A percentile compares a stretch with the other conserved stretches of the same genome.
Conservation (phyloP, 2,113 vertebrate genomes). For the Oryzias woworae region DNA sequence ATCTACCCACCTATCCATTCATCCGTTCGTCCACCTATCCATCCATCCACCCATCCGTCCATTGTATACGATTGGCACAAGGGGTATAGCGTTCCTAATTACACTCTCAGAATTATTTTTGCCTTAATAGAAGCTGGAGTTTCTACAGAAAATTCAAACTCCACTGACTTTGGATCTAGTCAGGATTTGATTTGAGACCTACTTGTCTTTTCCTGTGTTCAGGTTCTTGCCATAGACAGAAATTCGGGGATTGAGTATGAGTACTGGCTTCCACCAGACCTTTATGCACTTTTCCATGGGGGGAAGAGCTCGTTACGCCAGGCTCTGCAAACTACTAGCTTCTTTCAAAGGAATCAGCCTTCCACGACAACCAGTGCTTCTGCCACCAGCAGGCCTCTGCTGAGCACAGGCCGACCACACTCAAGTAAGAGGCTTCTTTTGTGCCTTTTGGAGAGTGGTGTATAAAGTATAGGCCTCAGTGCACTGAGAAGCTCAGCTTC, state of each 20-base stretch:
- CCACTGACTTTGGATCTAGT: no score
- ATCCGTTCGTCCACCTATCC: no score
- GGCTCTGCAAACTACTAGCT: slow-evolving; percentile 72
- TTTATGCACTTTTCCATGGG: slow-evolving; percentile 72
- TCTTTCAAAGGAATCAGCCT: slow-evolving; percentile 63
- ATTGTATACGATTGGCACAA: no score
- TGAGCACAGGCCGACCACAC: slow-evolving; percentile 38
- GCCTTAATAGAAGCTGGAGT: no score
- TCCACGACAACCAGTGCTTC: slow-evolving; percentile 30
- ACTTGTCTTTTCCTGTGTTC: neutral
- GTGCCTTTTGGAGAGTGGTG: neutral
- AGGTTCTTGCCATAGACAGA: slow-evolving; percentile 88
- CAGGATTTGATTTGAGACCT: neutral
- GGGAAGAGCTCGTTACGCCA: slow-evolving; percentile 76
- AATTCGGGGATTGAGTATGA: slow-evolving; percentile 88
- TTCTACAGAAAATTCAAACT: no score
- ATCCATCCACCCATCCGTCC: no score
- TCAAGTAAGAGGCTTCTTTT: slow-evolving; percentile 65
- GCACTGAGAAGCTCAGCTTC: no score
- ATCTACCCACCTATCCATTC: no score
- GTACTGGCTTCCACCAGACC: slow-evolving; percentile 89
- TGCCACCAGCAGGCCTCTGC: slow-evolving; percentile 40
- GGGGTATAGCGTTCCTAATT: no score
- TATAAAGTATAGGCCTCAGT: neutral
- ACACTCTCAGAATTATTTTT: no score